These are phyloP conservation scores for Drosophila nasuta DNA, from an alignment of 1,140 invertebrate species.

Conservation along the genomic window DNA sequence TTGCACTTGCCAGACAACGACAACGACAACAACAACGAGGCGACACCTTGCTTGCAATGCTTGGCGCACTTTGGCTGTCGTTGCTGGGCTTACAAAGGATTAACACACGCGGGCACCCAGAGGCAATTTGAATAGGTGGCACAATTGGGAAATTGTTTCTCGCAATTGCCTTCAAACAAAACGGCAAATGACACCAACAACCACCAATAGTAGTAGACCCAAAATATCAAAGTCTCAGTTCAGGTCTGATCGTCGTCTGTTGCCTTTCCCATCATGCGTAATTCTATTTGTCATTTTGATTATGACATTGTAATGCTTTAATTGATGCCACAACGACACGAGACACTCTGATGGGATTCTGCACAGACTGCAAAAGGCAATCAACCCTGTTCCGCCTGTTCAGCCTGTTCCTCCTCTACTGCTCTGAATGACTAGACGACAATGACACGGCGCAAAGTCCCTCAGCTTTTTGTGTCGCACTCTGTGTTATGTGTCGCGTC, in stretches of 20 bases:
- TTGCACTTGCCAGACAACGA: slow-evolving; percentile 37
- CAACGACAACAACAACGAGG: background rate
- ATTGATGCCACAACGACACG: slow-evolving; percentile 76
- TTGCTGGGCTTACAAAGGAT: slow-evolving; percentile 72
- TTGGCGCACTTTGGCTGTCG: slow-evolving; percentile 46
- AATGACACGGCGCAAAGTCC: slow-evolving; percentile 61
- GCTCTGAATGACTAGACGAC: slow-evolving; percentile 54
- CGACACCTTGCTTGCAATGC: slow-evolving; percentile 46
- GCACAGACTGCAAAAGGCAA: slow-evolving; percentile 70
- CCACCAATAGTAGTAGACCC: slow-evolving; percentile 29
- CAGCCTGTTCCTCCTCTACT: background rate
- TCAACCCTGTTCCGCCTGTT: slow-evolving; percentile 56
- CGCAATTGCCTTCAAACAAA: slow-evolving; percentile 55
- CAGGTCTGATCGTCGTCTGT: slow-evolving; percentile 61
- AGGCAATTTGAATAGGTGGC: slow-evolving; percentile 74
- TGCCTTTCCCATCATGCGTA: slow-evolving; percentile 81
- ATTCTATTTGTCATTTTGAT: slow-evolving; percentile 85
- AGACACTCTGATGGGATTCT: slow-evolving; percentile 17
- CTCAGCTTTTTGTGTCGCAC: slow-evolving; percentile 37
- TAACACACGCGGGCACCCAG: slow-evolving; percentile 43
- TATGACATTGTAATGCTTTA: slow-evolving; percentile 85
- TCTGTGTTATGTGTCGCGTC: slow-evolving; percentile 41
- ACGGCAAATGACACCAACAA: slow-evolving; percentile 62
- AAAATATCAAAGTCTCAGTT: background rate
- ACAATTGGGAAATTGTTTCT: slow-evolving; percentile 74